Evolutionary conservation across 2,888 invertebrate species (phyloP), one percentile per base, ranked within the genome.

Genomic region (Smittia sp.): DNA sequence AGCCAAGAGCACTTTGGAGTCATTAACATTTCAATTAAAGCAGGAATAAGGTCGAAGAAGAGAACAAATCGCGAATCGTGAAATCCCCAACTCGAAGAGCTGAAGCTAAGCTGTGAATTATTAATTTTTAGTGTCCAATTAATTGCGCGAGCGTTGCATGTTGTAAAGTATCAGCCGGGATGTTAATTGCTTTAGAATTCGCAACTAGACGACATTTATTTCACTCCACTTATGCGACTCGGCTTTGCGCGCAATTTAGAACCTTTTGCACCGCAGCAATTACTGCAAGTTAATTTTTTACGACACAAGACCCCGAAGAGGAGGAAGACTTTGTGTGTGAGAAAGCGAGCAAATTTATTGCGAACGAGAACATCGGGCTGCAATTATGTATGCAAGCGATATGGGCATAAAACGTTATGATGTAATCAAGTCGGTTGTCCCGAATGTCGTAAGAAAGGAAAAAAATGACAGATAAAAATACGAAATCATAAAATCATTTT

Each of bases 301-400:
- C 52, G 69, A 70, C 54, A 70, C 68, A 46, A n/a, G n/a, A 52
- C 52, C 52, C n/a, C n/a, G 13, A 58, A 58, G 6, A 13, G 11
- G 13, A 58, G 2, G 58, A n/a, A 66, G 39, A 54, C 52, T 52
- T 52, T 69, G 52, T 72, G 22, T 22, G 32, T 38, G 32, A 24
- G 63, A 63, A 27, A 27, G 63, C 63, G 7, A 63, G 27, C n/a
- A 24, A n/a, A 63, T 63, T 18, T 58, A 58, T 25, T 63, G 25
- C 25, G 13, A n/a, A 58, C 20, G 24, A 46, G 46, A 32, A 32
- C 32, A 32, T 46, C 3, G 46, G n/a, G 46, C 27, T 72, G 72
- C 72, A 72, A 72, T 72, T 72, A 72, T 72, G 72, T 72, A 72
- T 72, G 72, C 62, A 72, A 62, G 27, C 62, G 58, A 72, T 62